Evolutionary conservation across 2,888 invertebrate species (phyloP).

Genomic region (Idaea biselata): DNA sequence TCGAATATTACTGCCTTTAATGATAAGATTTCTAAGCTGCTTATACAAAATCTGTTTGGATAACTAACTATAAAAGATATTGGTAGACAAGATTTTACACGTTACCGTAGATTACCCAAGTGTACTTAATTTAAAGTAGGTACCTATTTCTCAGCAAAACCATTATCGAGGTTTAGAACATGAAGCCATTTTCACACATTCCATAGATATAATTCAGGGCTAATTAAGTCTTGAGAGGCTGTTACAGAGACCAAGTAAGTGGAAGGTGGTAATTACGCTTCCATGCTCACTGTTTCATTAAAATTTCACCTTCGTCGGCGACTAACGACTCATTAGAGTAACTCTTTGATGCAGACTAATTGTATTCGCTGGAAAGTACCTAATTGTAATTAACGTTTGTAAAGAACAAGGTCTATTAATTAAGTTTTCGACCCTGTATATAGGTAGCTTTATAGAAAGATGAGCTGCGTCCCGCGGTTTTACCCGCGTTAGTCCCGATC

Average conservation of each 20-base stretch:
- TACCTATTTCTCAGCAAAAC: constrained; percentile 3
- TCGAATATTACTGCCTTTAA: too few species aligned
- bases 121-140: too few species aligned
- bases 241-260: constrained; percentile 56
- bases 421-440: background rate
- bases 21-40: too few species aligned
- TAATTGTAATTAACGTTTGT: constrained; percentile 40
- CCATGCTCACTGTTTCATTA: constrained; percentile 62
- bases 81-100: too few species aligned
- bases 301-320: constrained; percentile 57
- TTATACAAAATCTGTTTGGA: too few species aligned
- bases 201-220: constrained; percentile 52
- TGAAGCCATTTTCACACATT: constrained; percentile 31
- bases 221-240: constrained; percentile 65
- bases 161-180: constrained; percentile 23
- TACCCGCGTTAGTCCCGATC: too few species aligned
- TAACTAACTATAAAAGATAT: too few species aligned
- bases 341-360: constrained; percentile 66
- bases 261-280: constrained; percentile 63
- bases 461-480: too few species aligned
- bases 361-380: constrained; percentile 43
- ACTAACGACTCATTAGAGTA: constrained; percentile 54
- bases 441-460: too few species aligned
- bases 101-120: too few species aligned
- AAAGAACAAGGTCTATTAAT: constrained; percentile 14